Base-by-base conservation (phyloP, 1,140 invertebrate genomes). In the Halesus radiatus region DNA sequence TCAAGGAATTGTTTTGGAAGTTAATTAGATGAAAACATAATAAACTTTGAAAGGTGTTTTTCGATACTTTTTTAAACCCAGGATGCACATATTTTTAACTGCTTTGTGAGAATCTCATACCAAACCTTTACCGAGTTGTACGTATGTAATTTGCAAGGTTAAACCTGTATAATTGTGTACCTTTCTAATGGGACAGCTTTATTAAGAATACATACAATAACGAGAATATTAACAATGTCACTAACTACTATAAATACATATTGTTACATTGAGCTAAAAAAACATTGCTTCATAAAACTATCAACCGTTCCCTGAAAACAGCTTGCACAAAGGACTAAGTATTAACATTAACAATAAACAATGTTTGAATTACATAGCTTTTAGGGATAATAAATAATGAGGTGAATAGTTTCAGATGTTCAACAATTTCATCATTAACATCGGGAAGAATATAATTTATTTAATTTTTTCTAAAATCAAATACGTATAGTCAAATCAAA, bases 181-280 rank as follows among this genome's bases (percentile, higher is more conserved):
- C 66, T 70, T 70, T 20, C 18, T 64, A 23, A 70, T 70, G 37
- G 66, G 66, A 70, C 37, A 70, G 66, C 18, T 70, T 70, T n/a
- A 50, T 18, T 20, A 70, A 70, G 66, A 70, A 70, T 70, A 70
- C 66, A 50, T 45, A 45, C 66, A 70, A 13, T 70, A 70, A 70
- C 66, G 66, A 70, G 66, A 70, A 70, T 70, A 52, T 70, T 70
- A 70, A 70, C 66, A 70, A 70, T 70, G 66, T 70, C 37, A 50
- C 66, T 70, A 70, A 32, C 66, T 70, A 70, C 45, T 20, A 50
- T 50, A 70, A 70, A 70, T 70, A 70, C 66, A 70, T 70, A 70
- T 20, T 22, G 37, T 52, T 45, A 70, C 66, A 70, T 70, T 70
- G 66, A 70, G 66, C 66, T 70, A 70, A 70, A 70, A 32, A 45